phyloP scores from a whole-genome alignment of 2,113 vertebrate genomes.

The Bufo gargarizans region DNA sequence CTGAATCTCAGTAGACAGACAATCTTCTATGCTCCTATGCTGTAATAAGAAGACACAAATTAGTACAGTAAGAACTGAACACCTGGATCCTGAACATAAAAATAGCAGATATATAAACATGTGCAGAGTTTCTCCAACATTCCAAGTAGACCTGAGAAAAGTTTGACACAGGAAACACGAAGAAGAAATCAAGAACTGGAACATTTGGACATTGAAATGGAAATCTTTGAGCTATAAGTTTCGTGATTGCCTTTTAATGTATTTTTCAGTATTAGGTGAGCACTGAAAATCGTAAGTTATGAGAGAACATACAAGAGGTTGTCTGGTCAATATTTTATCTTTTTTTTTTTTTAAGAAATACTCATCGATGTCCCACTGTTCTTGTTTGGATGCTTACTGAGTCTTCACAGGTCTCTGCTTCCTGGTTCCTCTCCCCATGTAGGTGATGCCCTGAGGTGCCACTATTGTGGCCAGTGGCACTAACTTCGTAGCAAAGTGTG shows the following conservation, averaged over 20 bases:
- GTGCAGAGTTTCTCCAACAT: background rate
- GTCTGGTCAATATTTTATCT: too few relatives aligned
- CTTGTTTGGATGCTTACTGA: too few relatives aligned
- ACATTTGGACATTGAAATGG: background rate
- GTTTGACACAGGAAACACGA: background rate
- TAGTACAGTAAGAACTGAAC: conserved; percentile 25
- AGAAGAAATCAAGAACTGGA: background rate
- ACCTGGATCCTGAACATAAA: conserved; percentile 15
- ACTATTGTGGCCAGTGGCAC: too few relatives aligned
- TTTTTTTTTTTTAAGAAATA: too few relatives aligned
- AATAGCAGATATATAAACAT: background rate
- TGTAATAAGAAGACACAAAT: conserved; percentile 33
- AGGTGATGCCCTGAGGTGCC: too few relatives aligned
- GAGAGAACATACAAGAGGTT: background rate
- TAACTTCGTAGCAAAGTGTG: too few relatives aligned
- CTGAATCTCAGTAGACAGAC: conserved; percentile 35
- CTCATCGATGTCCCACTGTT: too few relatives aligned
- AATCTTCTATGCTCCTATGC: background rate
- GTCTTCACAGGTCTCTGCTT: too few relatives aligned
- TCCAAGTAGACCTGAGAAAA: background rate
- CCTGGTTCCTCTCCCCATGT: too few relatives aligned
- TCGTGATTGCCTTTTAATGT: background rate
- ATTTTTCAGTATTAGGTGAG: background rate
- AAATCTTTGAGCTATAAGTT: background rate
- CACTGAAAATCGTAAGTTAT: background rate